Conservation (phyloP, 2,888 invertebrate species). For the Andrena chrysosceles region DNA sequence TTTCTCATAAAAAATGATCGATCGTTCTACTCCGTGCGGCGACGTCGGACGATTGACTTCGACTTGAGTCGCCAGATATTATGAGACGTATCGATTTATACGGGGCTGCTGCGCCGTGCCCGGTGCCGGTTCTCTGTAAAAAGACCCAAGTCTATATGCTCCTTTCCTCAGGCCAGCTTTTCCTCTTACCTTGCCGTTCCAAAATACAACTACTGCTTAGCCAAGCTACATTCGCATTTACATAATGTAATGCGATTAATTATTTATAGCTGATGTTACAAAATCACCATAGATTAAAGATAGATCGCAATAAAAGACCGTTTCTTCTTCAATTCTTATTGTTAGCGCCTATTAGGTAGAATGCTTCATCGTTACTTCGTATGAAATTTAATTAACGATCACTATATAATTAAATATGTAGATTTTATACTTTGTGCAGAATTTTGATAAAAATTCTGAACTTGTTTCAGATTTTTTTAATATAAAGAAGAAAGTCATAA, state of each 20-base stretch:
- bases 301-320: neutral
- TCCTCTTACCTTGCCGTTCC: conserved; percentile 37
- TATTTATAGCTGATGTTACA: neutral
- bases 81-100: conserved; percentile 68
- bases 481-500: too few relatives aligned
- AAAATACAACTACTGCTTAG: neutral
- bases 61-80: conserved; percentile 62
- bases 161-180: conserved; percentile 11
- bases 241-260: neutral
- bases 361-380: too few relatives aligned
- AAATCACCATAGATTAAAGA: neutral
- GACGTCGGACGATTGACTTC: conserved; percentile 60
- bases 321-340: too few relatives aligned
- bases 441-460: too few relatives aligned
- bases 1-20: conserved; percentile 79
- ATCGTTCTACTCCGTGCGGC: conserved; percentile 58
- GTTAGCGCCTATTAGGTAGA: too few relatives aligned
- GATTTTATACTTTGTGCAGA: too few relatives aligned
- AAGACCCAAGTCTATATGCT: conserved; percentile 45
- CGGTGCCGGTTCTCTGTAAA: conserved; percentile 35
- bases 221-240: neutral
- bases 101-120: conserved; percentile 1
- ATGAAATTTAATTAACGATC: too few relatives aligned
- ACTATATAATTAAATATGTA: too few relatives aligned
- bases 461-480: too few relatives aligned